phyloP scores from a whole-genome alignment of 2,113 vertebrate species.

The Marmota flaviventris region DNA sequence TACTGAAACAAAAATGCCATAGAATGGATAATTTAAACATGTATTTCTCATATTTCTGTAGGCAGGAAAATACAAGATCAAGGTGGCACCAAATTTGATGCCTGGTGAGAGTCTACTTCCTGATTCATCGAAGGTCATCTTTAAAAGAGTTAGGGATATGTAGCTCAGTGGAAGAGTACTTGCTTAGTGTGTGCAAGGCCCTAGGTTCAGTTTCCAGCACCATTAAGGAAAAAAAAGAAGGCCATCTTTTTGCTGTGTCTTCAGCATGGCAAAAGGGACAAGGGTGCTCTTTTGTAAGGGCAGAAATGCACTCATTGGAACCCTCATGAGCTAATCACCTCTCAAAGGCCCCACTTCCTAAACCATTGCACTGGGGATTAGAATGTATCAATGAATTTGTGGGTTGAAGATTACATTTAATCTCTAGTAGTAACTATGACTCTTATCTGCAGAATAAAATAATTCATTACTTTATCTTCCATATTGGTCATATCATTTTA shows the following conservation, averaged over 20 bases:
- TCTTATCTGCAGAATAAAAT: background rate
- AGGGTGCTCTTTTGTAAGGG: background rate
- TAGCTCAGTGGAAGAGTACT: no score
- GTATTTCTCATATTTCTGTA: background rate
- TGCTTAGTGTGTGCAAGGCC: no score
- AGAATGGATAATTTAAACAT: background rate
- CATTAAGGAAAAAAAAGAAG: no score
- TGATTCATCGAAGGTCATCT: background rate
- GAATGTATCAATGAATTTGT: background rate
- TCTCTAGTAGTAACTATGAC: background rate
- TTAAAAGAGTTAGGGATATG: no score
- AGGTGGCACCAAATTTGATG: background rate
- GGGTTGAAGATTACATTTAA: no score
- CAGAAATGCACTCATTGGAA: background rate
- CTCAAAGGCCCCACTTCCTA: no score
- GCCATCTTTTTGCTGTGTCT: background rate
- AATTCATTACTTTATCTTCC: background rate
- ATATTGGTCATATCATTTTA: background rate
- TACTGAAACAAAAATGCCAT: background rate
- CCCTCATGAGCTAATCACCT: background rate
- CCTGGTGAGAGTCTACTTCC: background rate
- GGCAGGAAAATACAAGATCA: background rate
- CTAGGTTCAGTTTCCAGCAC: no score
- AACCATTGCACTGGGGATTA: background rate
- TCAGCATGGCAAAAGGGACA: background rate